A percentile compares a stretch with the other conserved stretches of the same genome.
phyloP scores from a whole-genome alignment of 2,797 vertebrate species.

The Taenioides sp. region DNA sequence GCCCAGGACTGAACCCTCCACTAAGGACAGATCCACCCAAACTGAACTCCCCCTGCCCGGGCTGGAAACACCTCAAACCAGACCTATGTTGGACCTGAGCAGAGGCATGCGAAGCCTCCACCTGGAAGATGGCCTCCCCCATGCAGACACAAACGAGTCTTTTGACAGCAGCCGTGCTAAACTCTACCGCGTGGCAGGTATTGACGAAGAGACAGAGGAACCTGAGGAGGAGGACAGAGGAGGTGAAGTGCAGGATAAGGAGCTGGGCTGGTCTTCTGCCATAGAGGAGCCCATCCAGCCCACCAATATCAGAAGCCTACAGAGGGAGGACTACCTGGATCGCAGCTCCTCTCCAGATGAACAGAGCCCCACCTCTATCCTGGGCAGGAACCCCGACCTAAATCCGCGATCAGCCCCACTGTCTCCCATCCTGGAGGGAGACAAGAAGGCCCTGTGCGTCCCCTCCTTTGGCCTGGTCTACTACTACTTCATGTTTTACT shows the following conservation, averaged over 20 bases:
- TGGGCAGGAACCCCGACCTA: slow-evolving; percentile 43
- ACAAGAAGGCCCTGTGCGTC: slow-evolving; percentile 73
- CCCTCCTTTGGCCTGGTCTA: slow-evolving; percentile 4
- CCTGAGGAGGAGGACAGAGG: slow-evolving; percentile 47
- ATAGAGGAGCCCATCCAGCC: slow-evolving; percentile 74
- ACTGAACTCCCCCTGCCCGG: slow-evolving; percentile 56
- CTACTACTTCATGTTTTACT: slow-evolving; percentile 4
- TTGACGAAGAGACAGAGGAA: slow-evolving; percentile 62
- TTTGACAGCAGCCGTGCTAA: slow-evolving; percentile 51
- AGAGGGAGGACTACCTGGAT: slow-evolving; percentile 63
- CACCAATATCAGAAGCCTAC: slow-evolving; percentile 53
- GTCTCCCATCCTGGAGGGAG: slow-evolving; percentile 60
- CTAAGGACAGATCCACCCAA: slow-evolving; percentile 73
- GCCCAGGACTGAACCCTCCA: slow-evolving; percentile 35
- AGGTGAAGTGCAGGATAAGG: slow-evolving; percentile 56
- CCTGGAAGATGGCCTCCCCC: slow-evolving; percentile 70
- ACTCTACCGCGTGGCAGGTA: slow-evolving; percentile 51
- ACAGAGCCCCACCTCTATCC: slow-evolving; percentile 37
- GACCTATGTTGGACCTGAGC: slow-evolving; percentile 39
- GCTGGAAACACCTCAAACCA: slow-evolving; percentile 29
- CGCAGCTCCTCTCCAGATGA: slow-evolving; percentile 66
- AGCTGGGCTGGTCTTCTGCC: slow-evolving; percentile 56
- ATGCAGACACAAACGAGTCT: slow-evolving; percentile 16
- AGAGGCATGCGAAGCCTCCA: slow-evolving; percentile 60
- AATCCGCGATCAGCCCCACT: slow-evolving; percentile 55